Evolutionary conservation across 2,113 vertebrate genomes (phyloP), one percentile per base, ranked within the genome.

Genomic region (Bufo gargarizans): DNA sequence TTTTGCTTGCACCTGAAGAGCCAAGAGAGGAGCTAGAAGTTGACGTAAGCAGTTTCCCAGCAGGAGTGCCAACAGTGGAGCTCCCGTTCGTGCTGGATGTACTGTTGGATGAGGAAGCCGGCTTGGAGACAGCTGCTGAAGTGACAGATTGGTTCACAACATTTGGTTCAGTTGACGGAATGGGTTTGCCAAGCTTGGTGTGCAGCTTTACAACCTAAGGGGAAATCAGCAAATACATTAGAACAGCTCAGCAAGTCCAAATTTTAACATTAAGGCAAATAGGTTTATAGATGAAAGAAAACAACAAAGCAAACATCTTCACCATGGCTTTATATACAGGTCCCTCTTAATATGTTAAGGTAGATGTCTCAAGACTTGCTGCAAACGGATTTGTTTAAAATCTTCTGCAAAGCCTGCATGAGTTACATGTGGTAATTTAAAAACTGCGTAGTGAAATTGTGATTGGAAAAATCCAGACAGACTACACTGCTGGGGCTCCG

Each of bases 181-280:
- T 99, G 74, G 98, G 98, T 91, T 99, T 99, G 88, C 98, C 98
- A 72, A 99, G 97, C 93, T 99, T 99, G 90, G 98, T 99, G 90
- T 99, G 98, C 90, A 99, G 95, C 92, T 99, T 99, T 85, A 99
- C 98, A 87, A 99, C 98, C 98, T 99, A 80, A 0, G 92, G 94
- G 10, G 33, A 33, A 33, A 33, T 33, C 33, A 1, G 20, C 0
- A 45, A 17, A 47, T 16, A 20, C 0, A 10, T n/a, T 5, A 63
- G 0, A 43, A 6, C 17, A 3, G 1, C 16, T 74, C 50, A 58
- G n/a, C 12, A 43, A 43, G 13, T 56, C 55, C 50, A 79, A 78
- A 55, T 22, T 10, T 13, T 55, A 77, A 55, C 22, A 33, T 33
- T 33, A 1, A 33, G 33, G 33, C 33, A 33, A 33, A 33, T 33